Conservation (phyloP, 2,888 invertebrate genomes). For the Lycia hirtaria region DNA sequence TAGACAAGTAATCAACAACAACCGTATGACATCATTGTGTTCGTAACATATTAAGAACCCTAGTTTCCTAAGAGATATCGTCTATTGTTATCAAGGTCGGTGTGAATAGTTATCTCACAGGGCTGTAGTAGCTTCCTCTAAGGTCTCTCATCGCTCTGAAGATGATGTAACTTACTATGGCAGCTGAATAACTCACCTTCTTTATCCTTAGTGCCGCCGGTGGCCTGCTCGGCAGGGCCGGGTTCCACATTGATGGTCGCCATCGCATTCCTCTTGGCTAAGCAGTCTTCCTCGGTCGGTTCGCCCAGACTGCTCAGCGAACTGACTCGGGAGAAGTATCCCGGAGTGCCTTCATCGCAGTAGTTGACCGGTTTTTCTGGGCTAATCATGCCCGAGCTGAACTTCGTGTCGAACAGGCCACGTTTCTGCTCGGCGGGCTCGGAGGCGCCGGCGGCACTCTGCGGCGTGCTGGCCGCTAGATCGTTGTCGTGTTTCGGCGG, state of each 20-base stretch:
- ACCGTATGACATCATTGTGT: too few species aligned
- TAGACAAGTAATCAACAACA: too few species aligned
- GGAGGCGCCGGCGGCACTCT: conserved; percentile 48
- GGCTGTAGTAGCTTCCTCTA: too few species aligned
- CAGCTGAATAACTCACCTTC: conserved; percentile 62
- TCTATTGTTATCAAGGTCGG: too few species aligned
- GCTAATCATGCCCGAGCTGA: conserved; percentile 89
- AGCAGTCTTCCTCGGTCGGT: conserved; percentile 74
- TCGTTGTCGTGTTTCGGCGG: conserved; percentile 78
- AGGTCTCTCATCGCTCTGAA: too few species aligned
- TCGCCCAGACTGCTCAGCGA: conserved; percentile 86
- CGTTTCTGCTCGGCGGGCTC: conserved; percentile 63
- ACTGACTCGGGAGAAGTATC: conserved; percentile 89
- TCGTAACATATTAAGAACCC: too few species aligned
- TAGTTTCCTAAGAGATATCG: too few species aligned
- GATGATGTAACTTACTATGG: neutral
- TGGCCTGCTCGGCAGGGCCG: conserved; percentile 61
- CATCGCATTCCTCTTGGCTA: conserved; percentile 78
- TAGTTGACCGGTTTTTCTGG: conserved; percentile 93
- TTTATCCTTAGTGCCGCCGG: conserved; percentile 72
- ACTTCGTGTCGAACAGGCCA: conserved; percentile 77
- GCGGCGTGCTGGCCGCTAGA: conserved; percentile 66
- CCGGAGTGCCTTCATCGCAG: conserved; percentile 95
- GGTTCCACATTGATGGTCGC: conserved; percentile 74
- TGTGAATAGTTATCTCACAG: too few species aligned